Conservation (phyloP, 2,888 invertebrate genomes). For the Stratiomys singularior region DNA sequence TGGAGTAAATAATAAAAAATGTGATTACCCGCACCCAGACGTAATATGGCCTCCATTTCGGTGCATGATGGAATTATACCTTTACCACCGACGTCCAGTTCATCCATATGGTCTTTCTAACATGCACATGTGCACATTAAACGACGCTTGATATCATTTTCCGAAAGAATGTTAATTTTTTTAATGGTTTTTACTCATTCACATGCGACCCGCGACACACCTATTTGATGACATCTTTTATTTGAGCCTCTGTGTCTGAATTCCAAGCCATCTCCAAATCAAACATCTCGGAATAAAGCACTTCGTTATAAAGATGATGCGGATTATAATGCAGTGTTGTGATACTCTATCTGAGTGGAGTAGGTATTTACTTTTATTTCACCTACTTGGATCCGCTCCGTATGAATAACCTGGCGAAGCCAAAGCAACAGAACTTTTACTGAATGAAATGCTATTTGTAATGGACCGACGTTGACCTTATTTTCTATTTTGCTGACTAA, state of each 20-base stretch:
- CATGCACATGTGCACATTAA: not conserved
- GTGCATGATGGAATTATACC: too few relatives aligned
- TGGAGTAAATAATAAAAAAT: too few relatives aligned
- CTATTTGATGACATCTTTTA: constrained; percentile 9
- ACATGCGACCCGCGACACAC: not conserved
- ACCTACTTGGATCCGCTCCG: constrained; percentile 26
- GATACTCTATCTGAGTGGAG: not conserved
- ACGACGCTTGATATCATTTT: not conserved
- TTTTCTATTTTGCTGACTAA: constrained; percentile 36
- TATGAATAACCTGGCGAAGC: constrained; percentile 28
- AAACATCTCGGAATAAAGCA: not conserved
- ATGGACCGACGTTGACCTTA: constrained; percentile 26
- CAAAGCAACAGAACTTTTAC: constrained; percentile 27
- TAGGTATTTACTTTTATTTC: not conserved
- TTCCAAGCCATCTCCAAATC: not conserved
- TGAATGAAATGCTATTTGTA: constrained; percentile 37
- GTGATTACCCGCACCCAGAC: too few relatives aligned
- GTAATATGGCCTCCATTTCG: too few relatives aligned
- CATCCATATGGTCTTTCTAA: not conserved
- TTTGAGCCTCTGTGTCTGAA: not conserved
- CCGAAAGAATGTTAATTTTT: not conserved
- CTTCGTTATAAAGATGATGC: not conserved
- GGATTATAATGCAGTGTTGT: not conserved
- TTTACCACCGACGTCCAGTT: too few relatives aligned
- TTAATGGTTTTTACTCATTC: not conserved